Evolutionary conservation across 2,888 invertebrate species (phyloP), one percentile per base, ranked within the genome.

Genomic region (Chaitophorus viminalis): DNA sequence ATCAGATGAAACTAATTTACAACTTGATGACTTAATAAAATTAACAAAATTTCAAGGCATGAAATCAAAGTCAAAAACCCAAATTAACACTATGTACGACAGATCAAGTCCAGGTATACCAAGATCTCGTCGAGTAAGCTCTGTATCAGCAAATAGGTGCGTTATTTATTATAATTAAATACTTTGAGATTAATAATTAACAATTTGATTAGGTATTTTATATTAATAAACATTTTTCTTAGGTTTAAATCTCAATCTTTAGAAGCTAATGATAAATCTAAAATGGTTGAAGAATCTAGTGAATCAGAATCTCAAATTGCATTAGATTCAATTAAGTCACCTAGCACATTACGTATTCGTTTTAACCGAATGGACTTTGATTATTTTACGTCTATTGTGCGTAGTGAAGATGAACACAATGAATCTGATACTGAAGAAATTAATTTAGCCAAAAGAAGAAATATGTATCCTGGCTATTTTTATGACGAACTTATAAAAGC

Each of bases 341-440:
- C 84, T 31, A 91, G 93, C 87, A 92, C 93, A 11, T 91, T 94
- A 79, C 93, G 93, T 90, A 93, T 94, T 88, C 92, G 92, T 89
- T 90, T 93, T n/a, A 93, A 93, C 60, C 92, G 92, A 79, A 94
- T 94, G 91, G 93, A 94, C 90, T 94, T 94, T 90, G 93, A 93
- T 89, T 94, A 94, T 90, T 94, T 94, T 90, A 93, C 93, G 81
- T 93, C 93, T 0, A 92, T 92, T 1, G 91, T 92, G 0, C 90
- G 92, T 14, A 92, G 92, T 90, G 92, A 92, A 85, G 92, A 92
- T 89, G 92, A 93, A 88, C 84, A 52, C 5, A 77, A 84, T 84
- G 89, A 89, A 14, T 86, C 89, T 46, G 90, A 90, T 60, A 88
- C 89, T 36, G 87, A 87, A 74, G 79, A 87, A 72, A 39, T 46